Conservation (phyloP, 1,140 invertebrate species). For the Musca vetustissima region DNA sequence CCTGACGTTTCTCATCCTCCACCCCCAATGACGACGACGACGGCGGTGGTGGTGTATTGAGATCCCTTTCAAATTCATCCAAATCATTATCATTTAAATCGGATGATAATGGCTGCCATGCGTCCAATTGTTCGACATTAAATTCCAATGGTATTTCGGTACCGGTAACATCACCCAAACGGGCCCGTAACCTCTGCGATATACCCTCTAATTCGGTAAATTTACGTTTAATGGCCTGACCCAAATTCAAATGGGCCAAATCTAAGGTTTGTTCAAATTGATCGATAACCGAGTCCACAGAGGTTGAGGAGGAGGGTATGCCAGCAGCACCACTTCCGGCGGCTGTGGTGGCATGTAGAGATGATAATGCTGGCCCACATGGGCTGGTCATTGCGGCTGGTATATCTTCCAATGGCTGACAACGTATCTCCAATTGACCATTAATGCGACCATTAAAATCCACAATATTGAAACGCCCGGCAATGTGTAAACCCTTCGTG, state of each 20-base stretch:
- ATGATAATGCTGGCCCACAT: not conserved
- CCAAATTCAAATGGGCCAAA: constrained; percentile 47
- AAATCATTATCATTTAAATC: constrained; percentile 59
- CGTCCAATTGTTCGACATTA: constrained; percentile 37
- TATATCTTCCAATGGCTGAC: constrained; percentile 30
- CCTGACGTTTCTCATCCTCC: constrained; percentile 29
- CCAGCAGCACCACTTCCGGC: not conserved
- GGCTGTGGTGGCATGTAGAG: too few relatives aligned
- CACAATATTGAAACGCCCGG: constrained; percentile 66
- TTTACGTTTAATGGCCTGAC: constrained; percentile 61
- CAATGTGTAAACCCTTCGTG: constrained; percentile 56
- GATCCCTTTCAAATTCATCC: constrained; percentile 61
- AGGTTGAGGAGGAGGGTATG: not conserved
- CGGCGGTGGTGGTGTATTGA: constrained; percentile 58
- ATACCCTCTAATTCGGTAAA: constrained; percentile 66
- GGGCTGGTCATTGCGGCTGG: not conserved
- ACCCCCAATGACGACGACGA: too few relatives aligned
- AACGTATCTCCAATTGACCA: constrained; percentile 62
- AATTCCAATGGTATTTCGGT: constrained; percentile 56
- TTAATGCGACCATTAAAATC: constrained; percentile 64
- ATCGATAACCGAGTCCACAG: constrained; percentile 41
- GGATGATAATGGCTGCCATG: constrained; percentile 42
- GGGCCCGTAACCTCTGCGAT: constrained; percentile 60
- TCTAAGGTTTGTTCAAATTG: constrained; percentile 43
- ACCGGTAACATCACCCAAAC: constrained; percentile 62